Evolutionary conservation across 2,113 vertebrate species (phyloP), one percentile per base, ranked within the genome.

Genomic region (Nesogale talazaci): DNA sequence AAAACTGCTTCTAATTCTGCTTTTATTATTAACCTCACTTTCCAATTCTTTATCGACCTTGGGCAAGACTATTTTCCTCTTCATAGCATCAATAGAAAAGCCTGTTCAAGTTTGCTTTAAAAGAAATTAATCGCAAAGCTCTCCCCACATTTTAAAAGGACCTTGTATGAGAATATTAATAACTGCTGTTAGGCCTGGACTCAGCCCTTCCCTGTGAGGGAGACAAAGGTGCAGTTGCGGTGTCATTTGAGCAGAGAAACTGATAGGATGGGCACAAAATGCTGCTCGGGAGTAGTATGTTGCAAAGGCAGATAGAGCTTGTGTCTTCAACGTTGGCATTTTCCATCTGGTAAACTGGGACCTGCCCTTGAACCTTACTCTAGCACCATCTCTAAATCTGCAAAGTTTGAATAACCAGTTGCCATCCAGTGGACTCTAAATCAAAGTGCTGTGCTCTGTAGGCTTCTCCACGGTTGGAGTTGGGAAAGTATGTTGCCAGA

Each of bases 1-100:
- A 96, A 97, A 97, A 97, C 85, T 65, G 95, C 97, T 98, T 96
- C 97, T 97, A 97, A 97, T 97, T 97, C 96, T 97, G 93, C 96
- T 97, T 97, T 97, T 97, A 97, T 98, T 98, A 98, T 97, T 97
- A 98, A 97, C 95, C 97, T 97, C 96, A 95, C 95, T 97, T 97
- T 98, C 97, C 96, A 98, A 92, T 97, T 97, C 97, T 96, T 96
- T 97, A 97, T 97, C 88, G 86, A 97, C 96, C 96, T 89, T 94
- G 94, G 96, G 96, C 96, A 97, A 97, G 96, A 97, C 97, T 97
- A 96, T 97, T 97, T 98, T 98, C 98, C 96, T 96, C 95, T 97
- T 96, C 95, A 94, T 70, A 95, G 94, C 96, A 96, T 97, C 94
- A 96, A 95, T 94, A 97, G 89, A 96, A 97, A 98, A 97, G 95